A percentile compares a stretch with the other conserved stretches of the same genome.
Evolutionary conservation across 2,888 invertebrate genomes (phyloP).

Genomic region (Thumatha senex): DNA sequence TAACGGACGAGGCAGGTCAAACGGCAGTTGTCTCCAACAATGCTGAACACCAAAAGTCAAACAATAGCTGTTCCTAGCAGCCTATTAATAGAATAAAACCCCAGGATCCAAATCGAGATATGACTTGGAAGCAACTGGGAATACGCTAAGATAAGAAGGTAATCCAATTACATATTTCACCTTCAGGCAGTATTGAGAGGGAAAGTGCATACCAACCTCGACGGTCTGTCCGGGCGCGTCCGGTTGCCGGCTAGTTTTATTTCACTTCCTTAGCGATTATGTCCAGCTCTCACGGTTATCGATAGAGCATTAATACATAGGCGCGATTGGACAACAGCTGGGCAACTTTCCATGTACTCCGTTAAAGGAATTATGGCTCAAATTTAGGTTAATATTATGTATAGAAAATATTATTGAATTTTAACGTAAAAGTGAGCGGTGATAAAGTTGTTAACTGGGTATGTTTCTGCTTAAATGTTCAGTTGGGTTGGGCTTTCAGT

Average conservation of each 20-base stretch:
- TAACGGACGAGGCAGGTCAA: no score
- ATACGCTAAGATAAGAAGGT: no score
- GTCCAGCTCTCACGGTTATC: conserved; percentile 52
- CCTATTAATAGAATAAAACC: no score
- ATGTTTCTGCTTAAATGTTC: no score
- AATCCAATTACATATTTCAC: conserved; percentile 21
- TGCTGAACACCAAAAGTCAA: no score
- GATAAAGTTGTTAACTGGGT: no score
- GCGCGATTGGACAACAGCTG: conserved; percentile 19
- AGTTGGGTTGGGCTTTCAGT: no score
- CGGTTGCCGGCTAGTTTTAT: conserved; percentile 31
- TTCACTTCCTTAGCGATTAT: conserved; percentile 43
- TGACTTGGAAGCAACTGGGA: no score
- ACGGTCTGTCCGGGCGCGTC: conserved; percentile 32
- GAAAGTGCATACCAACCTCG: conserved; percentile 38
- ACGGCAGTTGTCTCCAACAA: no score
- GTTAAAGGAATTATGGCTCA: conserved; percentile 17
- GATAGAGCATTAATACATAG: conserved; percentile 25
- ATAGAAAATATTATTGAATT: conserved; percentile 14
- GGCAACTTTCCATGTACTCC: conserved; percentile 27
- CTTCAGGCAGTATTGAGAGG: conserved; percentile 25
- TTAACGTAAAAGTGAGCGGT: no score
- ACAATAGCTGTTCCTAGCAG: no score
- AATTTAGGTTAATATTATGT: conserved; percentile 16
- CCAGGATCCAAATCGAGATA: no score